These are phyloP conservation scores for Daktulosphaira vitifoliae DNA, from an alignment of 1,140 invertebrate genomes.

Conservation along the genomic window DNA sequence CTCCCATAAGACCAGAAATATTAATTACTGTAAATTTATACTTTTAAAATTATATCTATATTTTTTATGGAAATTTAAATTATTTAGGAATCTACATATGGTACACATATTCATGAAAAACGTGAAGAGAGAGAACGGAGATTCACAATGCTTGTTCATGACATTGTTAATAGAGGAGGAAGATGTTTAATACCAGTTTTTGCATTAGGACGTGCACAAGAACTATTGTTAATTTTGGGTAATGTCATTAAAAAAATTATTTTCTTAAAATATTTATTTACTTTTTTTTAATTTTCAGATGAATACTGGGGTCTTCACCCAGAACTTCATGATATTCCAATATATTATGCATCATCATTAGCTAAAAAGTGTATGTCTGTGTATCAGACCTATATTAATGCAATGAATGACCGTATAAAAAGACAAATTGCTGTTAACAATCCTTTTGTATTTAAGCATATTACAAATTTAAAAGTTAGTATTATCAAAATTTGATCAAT, in stretches of 20 bases:
- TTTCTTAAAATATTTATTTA: conserved; percentile 8
- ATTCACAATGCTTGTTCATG: conserved; percentile 90
- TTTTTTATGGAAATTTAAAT: conserved; percentile 24
- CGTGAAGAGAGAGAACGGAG: conserved; percentile 89
- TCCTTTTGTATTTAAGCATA: conserved; percentile 98
- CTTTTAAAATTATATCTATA: conserved; percentile 5
- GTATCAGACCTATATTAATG: conserved; percentile 98
- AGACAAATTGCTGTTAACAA: conserved; percentile 96
- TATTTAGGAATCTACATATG: conserved; percentile 90
- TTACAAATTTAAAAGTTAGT: conserved; percentile 89
- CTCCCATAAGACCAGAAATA: conserved; percentile 89
- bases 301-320: conserved; percentile 98
- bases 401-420: conserved; percentile 97
- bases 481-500: too few species aligned
- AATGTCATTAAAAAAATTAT: conserved; percentile 20
- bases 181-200: conserved; percentile 97
- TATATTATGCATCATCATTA: conserved; percentile 97
- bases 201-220: conserved; percentile 94
- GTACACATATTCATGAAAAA: conserved; percentile 98
- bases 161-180: conserved; percentile 92
- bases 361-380: conserved; percentile 99
- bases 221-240: conserved; percentile 87
- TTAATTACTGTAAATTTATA: conserved; percentile 70
- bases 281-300: conserved; percentile 52
- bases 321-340: conserved; percentile 96